Conservation (phyloP, 1,140 invertebrate species). For the Neodiprion pinetum region DNA sequence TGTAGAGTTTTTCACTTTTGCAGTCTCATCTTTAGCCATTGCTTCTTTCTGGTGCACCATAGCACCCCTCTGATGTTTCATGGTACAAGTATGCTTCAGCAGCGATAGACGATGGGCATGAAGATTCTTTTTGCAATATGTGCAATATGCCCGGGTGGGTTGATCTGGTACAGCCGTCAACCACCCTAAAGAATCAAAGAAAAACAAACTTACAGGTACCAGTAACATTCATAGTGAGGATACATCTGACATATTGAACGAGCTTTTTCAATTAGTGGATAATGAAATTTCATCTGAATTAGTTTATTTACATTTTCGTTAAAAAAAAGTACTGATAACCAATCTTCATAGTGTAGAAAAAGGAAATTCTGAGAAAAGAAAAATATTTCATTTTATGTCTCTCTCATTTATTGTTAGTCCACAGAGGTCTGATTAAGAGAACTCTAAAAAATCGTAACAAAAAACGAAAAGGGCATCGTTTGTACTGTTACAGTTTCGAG, state of each 20-base stretch:
- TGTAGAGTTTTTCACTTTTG: no score
- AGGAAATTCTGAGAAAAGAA: neutral
- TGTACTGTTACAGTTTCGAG: no score
- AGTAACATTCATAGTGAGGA: no score
- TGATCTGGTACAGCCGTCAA: constrained; percentile 61
- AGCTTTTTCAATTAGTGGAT: no score
- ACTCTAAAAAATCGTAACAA: no score
- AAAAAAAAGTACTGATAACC: neutral
- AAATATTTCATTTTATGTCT: no score
- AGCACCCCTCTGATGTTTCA: constrained; percentile 65
- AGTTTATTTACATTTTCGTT: neutral
- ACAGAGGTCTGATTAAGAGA: no score
- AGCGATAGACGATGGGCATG: constrained; percentile 67
- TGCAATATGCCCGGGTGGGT: constrained; percentile 65
- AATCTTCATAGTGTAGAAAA: neutral
- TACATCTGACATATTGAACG: no score
- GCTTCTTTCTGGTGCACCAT: constrained; percentile 43
- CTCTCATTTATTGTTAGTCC: no score
- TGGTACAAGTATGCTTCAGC: constrained; percentile 67
- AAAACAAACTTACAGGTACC: constrained; percentile 21
- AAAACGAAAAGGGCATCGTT: no score
- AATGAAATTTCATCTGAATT: neutral
- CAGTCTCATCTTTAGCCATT: constrained; percentile 14
- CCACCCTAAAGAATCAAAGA: constrained; percentile 59
- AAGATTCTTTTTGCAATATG: constrained; percentile 66